Percentiles rank a stretch among this genome's conserved stretches.
Evolutionary conservation across 2,113 vertebrate genomes (phyloP).

Genomic region (Aythya baeri): DNA sequence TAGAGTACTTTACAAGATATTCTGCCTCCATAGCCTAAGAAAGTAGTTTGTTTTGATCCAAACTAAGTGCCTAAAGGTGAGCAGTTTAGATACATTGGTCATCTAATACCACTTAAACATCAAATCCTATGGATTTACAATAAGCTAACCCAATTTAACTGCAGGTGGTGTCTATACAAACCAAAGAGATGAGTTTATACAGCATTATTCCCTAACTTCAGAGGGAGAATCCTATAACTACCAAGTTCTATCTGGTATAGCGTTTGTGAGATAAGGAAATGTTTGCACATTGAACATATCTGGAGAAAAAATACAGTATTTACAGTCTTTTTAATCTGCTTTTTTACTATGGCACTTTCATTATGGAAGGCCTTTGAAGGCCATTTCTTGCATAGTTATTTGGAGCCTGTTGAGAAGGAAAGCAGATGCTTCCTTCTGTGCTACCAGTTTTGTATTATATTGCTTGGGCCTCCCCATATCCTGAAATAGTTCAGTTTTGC

Average conservation of each 20-base stretch:
- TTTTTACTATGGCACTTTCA: background rate
- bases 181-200: background rate
- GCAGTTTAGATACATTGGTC: background rate
- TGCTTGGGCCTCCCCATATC: background rate
- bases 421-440: background rate
- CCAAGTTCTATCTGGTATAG: background rate
- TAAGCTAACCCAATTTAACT: background rate
- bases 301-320: background rate
- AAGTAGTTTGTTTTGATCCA: background rate
- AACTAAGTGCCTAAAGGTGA: background rate
- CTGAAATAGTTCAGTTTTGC: background rate
- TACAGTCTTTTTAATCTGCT: background rate
- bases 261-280: background rate
- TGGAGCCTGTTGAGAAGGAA: background rate
- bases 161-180: background rate
- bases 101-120: background rate
- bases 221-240: background rate
- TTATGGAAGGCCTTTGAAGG: background rate
- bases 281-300: background rate
- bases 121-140: background rate
- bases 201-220: background rate
- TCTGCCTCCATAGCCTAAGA: background rate
- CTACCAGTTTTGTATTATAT: background rate
- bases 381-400: background rate
- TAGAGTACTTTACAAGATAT: background rate